These are phyloP conservation scores for Champsocephalus gunnari DNA, from an alignment of 2,797 vertebrate species.

Conservation along the genomic window DNA sequence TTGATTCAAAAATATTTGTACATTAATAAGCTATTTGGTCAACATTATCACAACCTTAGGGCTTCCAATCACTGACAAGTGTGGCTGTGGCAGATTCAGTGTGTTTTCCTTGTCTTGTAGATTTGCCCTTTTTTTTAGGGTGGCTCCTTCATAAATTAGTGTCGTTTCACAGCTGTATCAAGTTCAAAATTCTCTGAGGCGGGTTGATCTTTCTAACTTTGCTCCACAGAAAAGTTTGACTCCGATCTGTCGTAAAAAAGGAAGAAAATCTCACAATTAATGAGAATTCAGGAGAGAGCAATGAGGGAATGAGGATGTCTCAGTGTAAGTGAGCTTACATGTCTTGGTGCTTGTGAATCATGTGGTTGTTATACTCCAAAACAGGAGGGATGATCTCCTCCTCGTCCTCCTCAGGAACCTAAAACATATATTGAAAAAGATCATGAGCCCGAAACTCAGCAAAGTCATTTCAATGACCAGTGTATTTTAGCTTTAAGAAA, in stretches of 20 bases:
- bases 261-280: neutral
- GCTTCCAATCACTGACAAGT: constrained; percentile 5
- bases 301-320: neutral
- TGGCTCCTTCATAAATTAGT: constrained; percentile 30
- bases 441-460: neutral
- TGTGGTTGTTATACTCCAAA: constrained; percentile 85
- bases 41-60: neutral
- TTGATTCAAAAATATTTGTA: neutral
- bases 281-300: neutral
- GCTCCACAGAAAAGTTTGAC: constrained; percentile 81
- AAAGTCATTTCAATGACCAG: neutral
- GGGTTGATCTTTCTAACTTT: constrained; percentile 60
- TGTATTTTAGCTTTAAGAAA: constrained; percentile 1
- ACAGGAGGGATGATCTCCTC: constrained; percentile 84
- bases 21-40: neutral
- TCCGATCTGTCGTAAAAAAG: constrained; percentile 72
- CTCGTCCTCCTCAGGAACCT: constrained; percentile 92
- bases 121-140: neutral
- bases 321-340: constrained; percentile 60
- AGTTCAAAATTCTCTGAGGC: constrained; percentile 14
- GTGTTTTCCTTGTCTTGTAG: neutral
- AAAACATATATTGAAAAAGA: constrained; percentile 27
- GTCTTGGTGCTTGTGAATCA: constrained; percentile 75
- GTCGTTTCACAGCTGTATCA: constrained; percentile 28
- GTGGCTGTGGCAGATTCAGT: neutral